Evolutionary conservation across 1,140 invertebrate species (phyloP).

Genomic region (Microplitis demolitor): DNA sequence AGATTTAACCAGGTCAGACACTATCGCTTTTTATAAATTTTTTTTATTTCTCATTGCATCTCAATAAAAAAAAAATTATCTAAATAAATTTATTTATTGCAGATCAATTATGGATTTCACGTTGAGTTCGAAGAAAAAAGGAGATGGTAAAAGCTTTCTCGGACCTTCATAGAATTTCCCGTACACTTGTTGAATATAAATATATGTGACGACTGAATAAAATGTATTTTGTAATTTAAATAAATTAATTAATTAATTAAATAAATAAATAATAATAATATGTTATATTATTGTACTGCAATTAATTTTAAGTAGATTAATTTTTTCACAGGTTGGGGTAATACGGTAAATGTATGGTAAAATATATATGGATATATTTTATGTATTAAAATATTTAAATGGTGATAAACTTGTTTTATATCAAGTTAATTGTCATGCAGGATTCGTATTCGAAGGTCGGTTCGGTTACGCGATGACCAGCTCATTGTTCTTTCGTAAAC

Average conservation of each 20-base stretch:
- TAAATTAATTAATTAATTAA: not conserved
- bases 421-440: slow-evolving; percentile 13
- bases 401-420: not conserved
- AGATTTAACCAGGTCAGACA: slow-evolving; percentile 1
- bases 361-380: too few species aligned
- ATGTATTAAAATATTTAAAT: too few species aligned
- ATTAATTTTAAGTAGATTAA: too few species aligned
- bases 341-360: not conserved
- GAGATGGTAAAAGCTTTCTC: not conserved
- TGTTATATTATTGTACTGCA: too few species aligned
- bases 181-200: not conserved
- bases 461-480: slow-evolving; percentile 9
- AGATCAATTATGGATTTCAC: not conserved
- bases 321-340: too few species aligned
- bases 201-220: not conserved
- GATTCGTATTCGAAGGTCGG: slow-evolving; percentile 16
- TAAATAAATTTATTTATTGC: not conserved
- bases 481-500: slow-evolving; percentile 32
- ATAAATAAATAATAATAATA: not conserved
- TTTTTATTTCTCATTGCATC: too few species aligned
- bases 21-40: too few species aligned
- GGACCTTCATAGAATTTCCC: slow-evolving; percentile 1
- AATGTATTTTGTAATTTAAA: not conserved
- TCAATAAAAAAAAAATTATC: not conserved
- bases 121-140: not conserved